Evolutionary conservation across 2,888 invertebrate genomes (phyloP).

Genomic region (Erebia ligea): DNA sequence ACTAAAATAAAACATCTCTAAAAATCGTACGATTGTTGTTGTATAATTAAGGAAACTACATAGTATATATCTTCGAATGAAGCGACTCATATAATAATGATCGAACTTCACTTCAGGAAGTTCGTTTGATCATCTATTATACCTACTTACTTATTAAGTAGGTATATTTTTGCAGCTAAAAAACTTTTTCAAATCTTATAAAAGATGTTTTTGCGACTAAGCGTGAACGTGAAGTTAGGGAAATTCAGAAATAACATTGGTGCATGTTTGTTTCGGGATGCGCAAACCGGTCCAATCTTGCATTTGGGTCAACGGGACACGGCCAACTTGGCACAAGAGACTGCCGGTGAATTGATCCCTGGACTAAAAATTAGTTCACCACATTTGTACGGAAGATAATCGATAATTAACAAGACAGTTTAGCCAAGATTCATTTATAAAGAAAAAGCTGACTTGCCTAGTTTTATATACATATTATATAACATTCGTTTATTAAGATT

Average conservation of each 20-base stretch:
- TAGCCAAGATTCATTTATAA: not conserved
- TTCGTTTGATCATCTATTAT: no score
- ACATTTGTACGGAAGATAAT: slow-evolving; percentile 21
- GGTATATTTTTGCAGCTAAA: not conserved
- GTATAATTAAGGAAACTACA: no score
- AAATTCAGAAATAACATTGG: not conserved
- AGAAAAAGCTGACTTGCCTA: no score
- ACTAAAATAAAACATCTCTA: no score
- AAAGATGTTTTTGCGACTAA: not conserved
- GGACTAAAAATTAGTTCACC: slow-evolving; percentile 32
- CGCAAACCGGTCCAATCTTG: slow-evolving; percentile 58
- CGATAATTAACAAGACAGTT: not conserved
- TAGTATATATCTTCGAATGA: no score
- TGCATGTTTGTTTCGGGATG: slow-evolving; percentile 43
- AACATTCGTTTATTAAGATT: no score
- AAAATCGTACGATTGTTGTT: no score
- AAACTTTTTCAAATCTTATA: not conserved
- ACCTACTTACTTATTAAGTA: no score
- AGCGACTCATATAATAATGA: no score
- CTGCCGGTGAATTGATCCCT: slow-evolving; percentile 38
- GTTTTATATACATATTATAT: no score
- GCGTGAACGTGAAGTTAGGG: not conserved
- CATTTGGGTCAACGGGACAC: slow-evolving; percentile 65
- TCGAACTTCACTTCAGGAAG: no score
- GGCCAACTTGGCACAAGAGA: slow-evolving; percentile 46